A percentile compares a stretch with the other conserved stretches of the same genome.
Evolutionary conservation across 2,797 vertebrate genomes (phyloP).

Genomic region (Podarcis lilfordi): DNA sequence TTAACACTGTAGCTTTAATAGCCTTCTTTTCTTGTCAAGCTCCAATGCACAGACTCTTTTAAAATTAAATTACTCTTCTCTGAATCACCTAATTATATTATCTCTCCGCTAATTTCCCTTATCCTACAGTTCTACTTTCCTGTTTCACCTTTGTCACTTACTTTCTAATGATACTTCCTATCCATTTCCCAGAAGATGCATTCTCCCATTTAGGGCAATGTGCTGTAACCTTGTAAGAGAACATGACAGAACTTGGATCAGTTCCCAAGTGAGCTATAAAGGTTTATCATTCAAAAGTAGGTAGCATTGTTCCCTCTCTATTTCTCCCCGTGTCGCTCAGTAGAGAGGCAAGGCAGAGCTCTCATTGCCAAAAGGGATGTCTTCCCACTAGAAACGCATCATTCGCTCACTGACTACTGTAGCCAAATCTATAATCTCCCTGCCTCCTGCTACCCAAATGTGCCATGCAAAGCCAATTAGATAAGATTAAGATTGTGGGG

Average conservation of each 20-base stretch:
- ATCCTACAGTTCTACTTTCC: conserved; percentile 39
- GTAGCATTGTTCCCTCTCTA: conserved; percentile 10
- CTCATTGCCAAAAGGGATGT: neutral
- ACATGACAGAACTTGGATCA: conserved; percentile 25
- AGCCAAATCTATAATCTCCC: conserved; percentile 2
- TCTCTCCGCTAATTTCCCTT: conserved; percentile 47
- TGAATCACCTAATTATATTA: conserved; percentile 51
- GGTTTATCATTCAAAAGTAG: conserved; percentile 24
- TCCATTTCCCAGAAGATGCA: conserved; percentile 55
- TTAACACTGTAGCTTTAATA: conserved; percentile 26
- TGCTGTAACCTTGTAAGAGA: conserved; percentile 34
- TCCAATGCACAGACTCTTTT: conserved; percentile 3
- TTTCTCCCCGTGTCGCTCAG: neutral
- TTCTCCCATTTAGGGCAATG: conserved; percentile 5
- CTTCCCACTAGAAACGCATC: neutral
- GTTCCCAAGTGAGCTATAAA: conserved; percentile 37
- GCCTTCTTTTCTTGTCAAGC: conserved; percentile 17
- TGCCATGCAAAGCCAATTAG: neutral
- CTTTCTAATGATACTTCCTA: conserved; percentile 43
- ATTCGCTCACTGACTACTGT: neutral
- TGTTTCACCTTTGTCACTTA: conserved; percentile 54
- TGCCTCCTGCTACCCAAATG: neutral
- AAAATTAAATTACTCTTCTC: conserved; percentile 31
- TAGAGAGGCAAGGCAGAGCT: rapidly evolving
- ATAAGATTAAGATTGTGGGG: neutral